Percentiles rank a stretch among this genome's conserved stretches.
phyloP scores from a whole-genome alignment of 1,140 invertebrate genomes.

The Caerostris darwini region DNA sequence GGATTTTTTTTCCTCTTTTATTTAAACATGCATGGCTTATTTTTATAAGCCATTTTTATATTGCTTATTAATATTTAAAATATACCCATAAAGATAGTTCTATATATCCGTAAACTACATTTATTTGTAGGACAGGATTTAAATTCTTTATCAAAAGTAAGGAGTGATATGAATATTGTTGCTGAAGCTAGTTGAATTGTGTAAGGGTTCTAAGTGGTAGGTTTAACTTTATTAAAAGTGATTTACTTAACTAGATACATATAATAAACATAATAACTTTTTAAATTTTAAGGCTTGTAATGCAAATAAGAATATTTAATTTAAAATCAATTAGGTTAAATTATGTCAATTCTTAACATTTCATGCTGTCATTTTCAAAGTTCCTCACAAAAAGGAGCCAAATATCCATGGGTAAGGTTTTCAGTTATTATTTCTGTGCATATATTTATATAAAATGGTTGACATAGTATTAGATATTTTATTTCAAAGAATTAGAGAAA shows the following conservation, averaged over 20 bases:
- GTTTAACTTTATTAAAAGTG: not conserved
- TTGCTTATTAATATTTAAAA: too few species aligned
- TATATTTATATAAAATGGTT: not conserved
- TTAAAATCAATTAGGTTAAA: slow-evolving; percentile 26
- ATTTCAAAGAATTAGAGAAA: too few species aligned
- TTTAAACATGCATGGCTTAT: too few species aligned
- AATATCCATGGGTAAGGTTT: slow-evolving; percentile 66
- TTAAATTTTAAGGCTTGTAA: not conserved
- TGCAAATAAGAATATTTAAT: not conserved
- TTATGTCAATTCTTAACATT: slow-evolving; percentile 69
- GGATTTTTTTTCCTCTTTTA: too few species aligned
- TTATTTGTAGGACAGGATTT: slow-evolving; percentile 3
- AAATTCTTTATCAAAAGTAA: not conserved
- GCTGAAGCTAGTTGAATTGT: not conserved
- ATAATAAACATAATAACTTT: too few species aligned
- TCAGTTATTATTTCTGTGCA: slow-evolving; percentile 30
- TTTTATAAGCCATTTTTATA: too few species aligned
- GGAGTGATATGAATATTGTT: not conserved
- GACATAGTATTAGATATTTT: not conserved
- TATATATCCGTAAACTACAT: not conserved
- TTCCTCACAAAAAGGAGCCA: slow-evolving; percentile 61
- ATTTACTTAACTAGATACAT: not conserved
- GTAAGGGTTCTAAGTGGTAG: not conserved
- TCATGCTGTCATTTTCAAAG: slow-evolving; percentile 75
- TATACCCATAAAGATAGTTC: too few species aligned